Percentiles rank a stretch among this genome's conserved stretches.
phyloP scores from a whole-genome alignment of 2,113 vertebrate genomes.

The Nematolebias whitei region DNA sequence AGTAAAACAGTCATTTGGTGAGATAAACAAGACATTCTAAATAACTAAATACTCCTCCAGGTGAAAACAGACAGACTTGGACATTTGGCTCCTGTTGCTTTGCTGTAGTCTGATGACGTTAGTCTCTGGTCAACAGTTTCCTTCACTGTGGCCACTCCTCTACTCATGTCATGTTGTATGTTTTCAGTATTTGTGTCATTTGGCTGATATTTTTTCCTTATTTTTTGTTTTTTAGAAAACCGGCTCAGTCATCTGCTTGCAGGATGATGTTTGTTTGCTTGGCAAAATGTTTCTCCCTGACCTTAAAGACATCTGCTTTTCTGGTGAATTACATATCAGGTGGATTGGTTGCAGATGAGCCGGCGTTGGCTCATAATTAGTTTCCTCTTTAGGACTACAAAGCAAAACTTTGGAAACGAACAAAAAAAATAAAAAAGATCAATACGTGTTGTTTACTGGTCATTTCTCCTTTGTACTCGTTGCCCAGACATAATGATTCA shows the following conservation, averaged over 20 bases:
- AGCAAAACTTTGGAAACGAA: slow-evolving; percentile 6
- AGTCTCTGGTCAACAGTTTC: background rate
- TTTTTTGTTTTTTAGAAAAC: background rate
- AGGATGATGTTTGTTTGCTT: slow-evolving; percentile 29
- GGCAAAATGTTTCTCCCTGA: slow-evolving; percentile 22
- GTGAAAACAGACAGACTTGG: too few species aligned
- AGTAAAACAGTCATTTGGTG: background rate
- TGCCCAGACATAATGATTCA: background rate
- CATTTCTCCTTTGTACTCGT: slow-evolving; percentile 13
- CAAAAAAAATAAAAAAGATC: too few species aligned
- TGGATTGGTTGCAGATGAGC: slow-evolving; percentile 31
- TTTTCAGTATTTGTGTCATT: slow-evolving; percentile 20
- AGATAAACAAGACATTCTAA: background rate
- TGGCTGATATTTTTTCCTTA: slow-evolving; percentile 17
- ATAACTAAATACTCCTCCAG: too few species aligned
- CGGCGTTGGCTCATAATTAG: slow-evolving; percentile 3
- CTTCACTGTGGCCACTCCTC: background rate
- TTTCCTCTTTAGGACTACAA: slow-evolving; percentile 1
- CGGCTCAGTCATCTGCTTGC: slow-evolving; percentile 7
- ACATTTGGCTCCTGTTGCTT: too few species aligned
- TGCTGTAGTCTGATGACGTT: background rate
- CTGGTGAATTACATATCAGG: slow-evolving; percentile 2
- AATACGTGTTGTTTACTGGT: slow-evolving; percentile 2
- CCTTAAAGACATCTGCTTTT: slow-evolving; percentile 2
- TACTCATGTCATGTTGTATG: too few species aligned